These are phyloP conservation scores for Agrochola lychnidis DNA, from an alignment of 2,888 invertebrate genomes.

Conservation along the genomic window DNA sequence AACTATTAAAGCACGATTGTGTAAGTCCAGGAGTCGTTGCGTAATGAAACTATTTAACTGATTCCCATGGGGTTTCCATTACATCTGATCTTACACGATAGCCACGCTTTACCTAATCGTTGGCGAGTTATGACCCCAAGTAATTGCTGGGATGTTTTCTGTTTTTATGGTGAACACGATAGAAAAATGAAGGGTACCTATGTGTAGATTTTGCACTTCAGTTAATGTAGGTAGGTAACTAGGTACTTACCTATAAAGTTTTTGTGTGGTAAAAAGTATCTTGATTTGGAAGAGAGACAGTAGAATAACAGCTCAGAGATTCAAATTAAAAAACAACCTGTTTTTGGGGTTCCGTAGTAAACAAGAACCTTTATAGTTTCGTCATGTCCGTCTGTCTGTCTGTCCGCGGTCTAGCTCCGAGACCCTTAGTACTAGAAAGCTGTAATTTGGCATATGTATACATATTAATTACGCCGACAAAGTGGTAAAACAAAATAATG, in stretches of 20 bases:
- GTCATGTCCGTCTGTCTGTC: no score
- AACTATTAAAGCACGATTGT: conserved; percentile 38
- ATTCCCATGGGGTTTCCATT: conserved; percentile 58
- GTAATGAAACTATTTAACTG: conserved; percentile 55
- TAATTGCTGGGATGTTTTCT: conserved; percentile 24
- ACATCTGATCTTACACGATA: conserved; percentile 60
- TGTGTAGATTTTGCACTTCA: not conserved
- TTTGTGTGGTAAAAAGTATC: not conserved
- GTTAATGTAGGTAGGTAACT: not conserved
- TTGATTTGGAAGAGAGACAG: not conserved
- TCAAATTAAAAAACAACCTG: not conserved
- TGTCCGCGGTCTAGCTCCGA: no score
- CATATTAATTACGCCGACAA: no score
- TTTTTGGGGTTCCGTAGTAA: no score
- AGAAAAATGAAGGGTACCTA: not conserved
- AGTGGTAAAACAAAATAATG: no score
- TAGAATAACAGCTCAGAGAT: not conserved
- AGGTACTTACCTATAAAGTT: no score
- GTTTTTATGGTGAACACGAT: not conserved
- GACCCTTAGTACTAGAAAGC: no score
- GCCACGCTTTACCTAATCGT: conserved; percentile 56
- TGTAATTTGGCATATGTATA: no score
- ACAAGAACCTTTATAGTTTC: no score
- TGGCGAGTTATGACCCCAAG: no score
- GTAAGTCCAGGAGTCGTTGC: conserved; percentile 41